phyloP scores from a whole-genome alignment of 2,113 vertebrate species.

The Actinemys pallida region DNA sequence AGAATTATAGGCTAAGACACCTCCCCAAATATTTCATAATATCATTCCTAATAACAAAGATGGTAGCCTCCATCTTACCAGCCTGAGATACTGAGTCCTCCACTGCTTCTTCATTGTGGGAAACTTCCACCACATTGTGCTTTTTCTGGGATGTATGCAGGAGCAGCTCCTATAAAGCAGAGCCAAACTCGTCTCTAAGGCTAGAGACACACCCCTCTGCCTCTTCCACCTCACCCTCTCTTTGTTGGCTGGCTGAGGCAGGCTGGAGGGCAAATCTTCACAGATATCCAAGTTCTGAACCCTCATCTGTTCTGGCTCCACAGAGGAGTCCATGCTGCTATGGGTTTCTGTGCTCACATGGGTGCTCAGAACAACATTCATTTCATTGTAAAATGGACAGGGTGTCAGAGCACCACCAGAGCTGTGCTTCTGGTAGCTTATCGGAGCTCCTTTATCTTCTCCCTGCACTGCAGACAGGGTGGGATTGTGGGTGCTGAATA shows the following conservation, averaged over 20 bases:
- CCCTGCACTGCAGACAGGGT: neutral
- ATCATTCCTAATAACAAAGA: neutral
- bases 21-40: neutral
- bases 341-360: neutral
- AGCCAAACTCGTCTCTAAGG: rapidly evolving
- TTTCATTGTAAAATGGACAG: neutral
- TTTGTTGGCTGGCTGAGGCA: neutral
- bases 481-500: neutral
- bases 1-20: neutral
- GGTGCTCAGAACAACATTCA: neutral
- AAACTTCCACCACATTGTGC: neutral
- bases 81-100: neutral
- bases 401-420: neutral
- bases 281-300: neutral
- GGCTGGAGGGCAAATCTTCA: neutral
- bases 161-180: neutral
- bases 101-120: neutral
- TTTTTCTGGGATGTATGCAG: neutral
- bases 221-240: neutral
- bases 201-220: neutral
- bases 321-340: neutral
- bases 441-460: neutral
- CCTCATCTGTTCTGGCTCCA: neutral
- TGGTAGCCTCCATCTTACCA: neutral
- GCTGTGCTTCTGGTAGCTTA: neutral